Conservation (phyloP, 2,113 vertebrate genomes). For the Megaleporinus macrocephalus region DNA sequence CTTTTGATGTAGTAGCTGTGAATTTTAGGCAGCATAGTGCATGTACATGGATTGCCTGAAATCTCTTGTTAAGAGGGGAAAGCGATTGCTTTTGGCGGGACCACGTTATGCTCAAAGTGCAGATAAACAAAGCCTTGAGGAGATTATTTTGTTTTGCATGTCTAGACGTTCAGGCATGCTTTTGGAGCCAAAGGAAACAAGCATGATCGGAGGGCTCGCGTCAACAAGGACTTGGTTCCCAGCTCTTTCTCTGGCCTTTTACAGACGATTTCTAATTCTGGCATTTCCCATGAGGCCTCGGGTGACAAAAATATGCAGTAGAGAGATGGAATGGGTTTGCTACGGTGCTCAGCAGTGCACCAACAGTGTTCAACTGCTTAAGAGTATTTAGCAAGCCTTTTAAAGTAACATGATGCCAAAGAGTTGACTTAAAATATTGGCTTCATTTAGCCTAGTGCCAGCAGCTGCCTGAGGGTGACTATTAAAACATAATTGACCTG, state of each 20-base stretch:
- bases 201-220: conserved; percentile 55
- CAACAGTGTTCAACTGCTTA: conserved; percentile 41
- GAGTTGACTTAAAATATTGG: conserved; percentile 41
- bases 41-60: background rate
- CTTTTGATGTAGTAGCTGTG: background rate
- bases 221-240: conserved; percentile 71
- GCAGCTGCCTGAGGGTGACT: conserved; percentile 9
- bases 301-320: conserved; percentile 62
- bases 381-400: conserved; percentile 51
- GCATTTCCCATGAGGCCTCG: conserved; percentile 68
- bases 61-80: background rate
- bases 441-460: conserved; percentile 10
- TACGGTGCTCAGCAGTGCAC: conserved; percentile 20
- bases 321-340: conserved; percentile 40
- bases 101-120: background rate
- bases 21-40: background rate
- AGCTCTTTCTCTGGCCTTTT: conserved; percentile 71
- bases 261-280: conserved; percentile 71
- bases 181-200: conserved; percentile 61
- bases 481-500: conserved; percentile 33
- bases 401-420: conserved; percentile 45
- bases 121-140: conserved; percentile 33
- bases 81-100: background rate
- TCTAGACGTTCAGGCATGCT: conserved; percentile 52
- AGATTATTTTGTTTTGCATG: conserved; percentile 46